Percentiles rank a stretch among this genome's conserved stretches.
phyloP scores from a whole-genome alignment of 2,888 invertebrate species.

The Apotomis betuletana region DNA sequence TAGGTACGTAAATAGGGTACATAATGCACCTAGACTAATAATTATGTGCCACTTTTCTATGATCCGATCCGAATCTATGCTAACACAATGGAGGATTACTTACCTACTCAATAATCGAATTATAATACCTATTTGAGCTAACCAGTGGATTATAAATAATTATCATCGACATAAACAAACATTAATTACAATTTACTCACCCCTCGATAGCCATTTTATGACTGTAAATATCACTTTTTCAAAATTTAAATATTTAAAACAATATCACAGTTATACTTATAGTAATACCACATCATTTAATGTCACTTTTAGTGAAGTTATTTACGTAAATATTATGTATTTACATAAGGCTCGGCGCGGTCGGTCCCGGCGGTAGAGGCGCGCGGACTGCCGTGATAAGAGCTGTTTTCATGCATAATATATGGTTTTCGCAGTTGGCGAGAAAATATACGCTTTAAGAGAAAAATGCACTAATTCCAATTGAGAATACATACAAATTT shows the following conservation, averaged over 20 bases:
- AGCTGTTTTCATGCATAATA: conserved; percentile 36
- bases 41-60: not conserved
- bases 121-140: not conserved
- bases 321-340: conserved; percentile 42
- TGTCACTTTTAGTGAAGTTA: conserved; percentile 43
- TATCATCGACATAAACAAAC: not conserved
- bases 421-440: conserved; percentile 32
- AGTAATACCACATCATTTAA: conserved; percentile 54
- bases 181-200: conserved; percentile 57
- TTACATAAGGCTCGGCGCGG: conserved; percentile 41
- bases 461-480: conserved; percentile 1
- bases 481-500: not conserved
- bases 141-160: not conserved
- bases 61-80: no score
- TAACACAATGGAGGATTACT: no score
- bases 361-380: conserved; percentile 37
- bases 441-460: conserved; percentile 6
- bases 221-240: conserved; percentile 48
- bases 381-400: conserved; percentile 48
- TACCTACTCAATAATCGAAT: not conserved
- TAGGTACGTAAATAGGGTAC: no score
- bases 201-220: conserved; percentile 67
- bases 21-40: not conserved
- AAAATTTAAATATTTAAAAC: conserved; percentile 50
- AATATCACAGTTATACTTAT: conserved; percentile 63